Base-by-base conservation (phyloP, 2,113 vertebrate species). In the Amazona guildingii region DNA sequence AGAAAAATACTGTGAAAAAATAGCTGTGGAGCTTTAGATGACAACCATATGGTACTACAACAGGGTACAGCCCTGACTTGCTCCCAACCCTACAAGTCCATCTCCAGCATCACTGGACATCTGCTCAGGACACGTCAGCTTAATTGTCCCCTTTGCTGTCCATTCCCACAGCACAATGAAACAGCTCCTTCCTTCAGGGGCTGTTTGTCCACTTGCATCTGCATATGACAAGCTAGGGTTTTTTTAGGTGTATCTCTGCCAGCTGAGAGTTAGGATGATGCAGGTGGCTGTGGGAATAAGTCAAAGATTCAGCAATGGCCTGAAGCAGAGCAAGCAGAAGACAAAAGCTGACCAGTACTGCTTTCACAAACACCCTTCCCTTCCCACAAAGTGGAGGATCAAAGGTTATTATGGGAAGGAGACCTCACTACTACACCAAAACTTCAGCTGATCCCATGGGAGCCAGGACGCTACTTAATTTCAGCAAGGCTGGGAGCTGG, bases 171-270 rank as follows among this genome's bases (percentile, higher is more conserved):
- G 39, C 17, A 16, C 4, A 0, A n/a, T 0, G 35, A 57, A 16
- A 49, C 18, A 48, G 20, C 20, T 61, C 62, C 33, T 84, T 33
- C 51, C 74, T 72, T 11, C 62, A 15, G 21, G 39, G 12, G 17
- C 37, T 63, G 21, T 43, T 31, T 8, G 8, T 10, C 43, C 82
- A 6, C 21, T 52, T 73, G 6, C n/a, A 44, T 9, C 54, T 21
- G 25, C 25, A 6, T 37, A 13, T 4, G 3, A 21, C 17, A 25
- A 10, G 25, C 8, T 27, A 13, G 28, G 7, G 6, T 0, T 1
- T 20, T 21, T 9, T 1, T 20, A 43, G 43, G 43, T 28, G 11
- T 20, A 15, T 20, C 55, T 35, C 52, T 54, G n/a, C 31, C 76
- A 74, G 9, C 41, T 12, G n/a, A 55, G 39, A 28, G 25, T 6